Conservation (phyloP, 2,888 invertebrate genomes). For the Pogonocherus hispidulus region DNA sequence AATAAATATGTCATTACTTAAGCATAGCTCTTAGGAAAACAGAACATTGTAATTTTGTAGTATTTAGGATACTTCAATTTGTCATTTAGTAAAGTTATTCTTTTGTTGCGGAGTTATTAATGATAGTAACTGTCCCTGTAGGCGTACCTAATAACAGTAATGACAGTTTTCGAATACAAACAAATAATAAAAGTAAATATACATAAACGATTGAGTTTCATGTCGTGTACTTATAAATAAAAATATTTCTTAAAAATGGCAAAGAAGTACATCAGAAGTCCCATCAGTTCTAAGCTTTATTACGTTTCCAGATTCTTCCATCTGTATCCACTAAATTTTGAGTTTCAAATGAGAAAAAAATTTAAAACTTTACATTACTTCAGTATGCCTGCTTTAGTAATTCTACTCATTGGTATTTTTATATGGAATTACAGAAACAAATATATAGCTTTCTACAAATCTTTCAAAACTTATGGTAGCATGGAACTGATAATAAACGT, state of each 20-base stretch:
- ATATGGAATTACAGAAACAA: conserved; percentile 12
- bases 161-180: conserved; percentile 7
- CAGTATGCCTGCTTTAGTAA: neutral
- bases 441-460: neutral
- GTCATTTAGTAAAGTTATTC: neutral
- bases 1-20: too few species aligned
- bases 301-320: conserved; percentile 15
- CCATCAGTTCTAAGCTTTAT: neutral
- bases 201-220: neutral
- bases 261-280: neutral
- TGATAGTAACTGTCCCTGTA: too few species aligned
- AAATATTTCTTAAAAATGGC: conserved; percentile 4
- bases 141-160: too few species aligned
- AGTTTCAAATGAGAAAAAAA: neutral
- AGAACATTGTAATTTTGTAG: neutral
- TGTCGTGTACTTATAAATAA: too few species aligned
- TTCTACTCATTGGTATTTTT: neutral
- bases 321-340: conserved; percentile 11
- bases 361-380: neutral
- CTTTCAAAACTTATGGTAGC: neutral
- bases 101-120: neutral
- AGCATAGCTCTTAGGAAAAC: too few species aligned
- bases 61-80: neutral
- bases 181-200: neutral
- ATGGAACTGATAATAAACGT: conserved; percentile 11